Evolutionary conservation across 2,888 invertebrate species (phyloP).

Genomic region (Apocheima hispidaria): DNA sequence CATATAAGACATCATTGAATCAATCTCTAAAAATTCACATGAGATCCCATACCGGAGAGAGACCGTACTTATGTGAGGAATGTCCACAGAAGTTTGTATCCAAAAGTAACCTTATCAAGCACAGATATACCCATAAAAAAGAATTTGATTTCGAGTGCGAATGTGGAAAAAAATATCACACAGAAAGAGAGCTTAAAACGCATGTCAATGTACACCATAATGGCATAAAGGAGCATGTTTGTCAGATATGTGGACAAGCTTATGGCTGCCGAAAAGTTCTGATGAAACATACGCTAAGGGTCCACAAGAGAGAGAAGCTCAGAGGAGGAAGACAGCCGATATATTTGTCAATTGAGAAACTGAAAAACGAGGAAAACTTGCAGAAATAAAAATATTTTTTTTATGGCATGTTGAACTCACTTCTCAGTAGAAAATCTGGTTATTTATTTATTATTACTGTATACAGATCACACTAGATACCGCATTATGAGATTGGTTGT

Average conservation of each 20-base stretch:
- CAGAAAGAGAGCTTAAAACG: conserved; percentile 64
- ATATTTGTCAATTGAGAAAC: conserved; percentile 67
- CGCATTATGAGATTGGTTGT: too few species aligned
- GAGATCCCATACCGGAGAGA: conserved; percentile 77
- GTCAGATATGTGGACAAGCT: conserved; percentile 72
- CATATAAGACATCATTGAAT: conserved; percentile 71
- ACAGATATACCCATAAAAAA: conserved; percentile 65
- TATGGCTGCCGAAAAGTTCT: conserved; percentile 77
- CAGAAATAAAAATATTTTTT: too few species aligned
- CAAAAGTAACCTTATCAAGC: conserved; percentile 78
- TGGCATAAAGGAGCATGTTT: conserved; percentile 74
- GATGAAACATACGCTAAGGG: conserved; percentile 77
- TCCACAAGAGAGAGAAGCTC: conserved; percentile 75
- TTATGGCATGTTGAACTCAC: too few species aligned
- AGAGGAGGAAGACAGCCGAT: conserved; percentile 70
- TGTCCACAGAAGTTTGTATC: conserved; percentile 72
- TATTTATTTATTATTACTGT: too few species aligned
- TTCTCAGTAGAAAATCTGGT: too few species aligned
- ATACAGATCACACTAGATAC: too few species aligned
- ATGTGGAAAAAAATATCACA: conserved; percentile 72
- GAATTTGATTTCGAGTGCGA: conserved; percentile 72
- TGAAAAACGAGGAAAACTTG: conserved; percentile 50
- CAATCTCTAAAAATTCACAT: conserved; percentile 75
- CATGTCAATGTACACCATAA: conserved; percentile 75
- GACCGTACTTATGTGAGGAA: conserved; percentile 72